Evolutionary conservation across 2,113 vertebrate species (phyloP).

Genomic region (Argyrosomus japonicus): DNA sequence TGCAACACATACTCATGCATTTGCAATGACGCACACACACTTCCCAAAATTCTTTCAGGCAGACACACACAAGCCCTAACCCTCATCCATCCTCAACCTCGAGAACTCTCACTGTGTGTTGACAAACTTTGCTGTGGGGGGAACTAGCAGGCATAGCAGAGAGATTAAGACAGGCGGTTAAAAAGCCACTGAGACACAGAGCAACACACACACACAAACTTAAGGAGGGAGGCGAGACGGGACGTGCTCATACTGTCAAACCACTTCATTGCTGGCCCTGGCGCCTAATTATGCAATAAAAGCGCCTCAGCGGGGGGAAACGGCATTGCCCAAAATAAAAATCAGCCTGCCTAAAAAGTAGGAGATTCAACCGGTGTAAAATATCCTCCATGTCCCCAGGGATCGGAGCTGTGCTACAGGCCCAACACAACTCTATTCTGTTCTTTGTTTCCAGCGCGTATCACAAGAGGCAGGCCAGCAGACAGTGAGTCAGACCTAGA

Average conservation of each 20-base stretch:
- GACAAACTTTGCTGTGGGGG: slow-evolving; percentile 73
- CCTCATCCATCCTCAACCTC: slow-evolving; percentile 59
- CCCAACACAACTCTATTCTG: slow-evolving; percentile 61
- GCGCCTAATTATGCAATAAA: slow-evolving; percentile 81
- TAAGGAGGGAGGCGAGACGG: slow-evolving; percentile 68
- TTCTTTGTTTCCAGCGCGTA: slow-evolving; percentile 56
- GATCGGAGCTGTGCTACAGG: slow-evolving; percentile 60
- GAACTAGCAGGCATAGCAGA: slow-evolving; percentile 65
- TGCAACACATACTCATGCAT: slow-evolving; percentile 46
- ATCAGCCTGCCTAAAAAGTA: slow-evolving; percentile 72
- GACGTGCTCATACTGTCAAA: slow-evolving; percentile 83
- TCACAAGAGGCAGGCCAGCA: slow-evolving; percentile 66
- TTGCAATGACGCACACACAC: slow-evolving; percentile 41
- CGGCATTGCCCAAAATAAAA: slow-evolving; percentile 73
- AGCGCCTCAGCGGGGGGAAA: slow-evolving; percentile 56
- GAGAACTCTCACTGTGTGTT: slow-evolving; percentile 60
- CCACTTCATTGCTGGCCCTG: slow-evolving; percentile 67
- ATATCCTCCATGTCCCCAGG: slow-evolving; percentile 66
- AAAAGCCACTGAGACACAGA: slow-evolving; percentile 64
- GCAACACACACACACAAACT: slow-evolving; percentile 61
- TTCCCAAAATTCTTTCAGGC: slow-evolving; percentile 33
- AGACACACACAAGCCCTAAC: slow-evolving; percentile 37
- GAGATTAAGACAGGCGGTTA: slow-evolving; percentile 73
- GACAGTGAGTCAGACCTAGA: slow-evolving; percentile 73
- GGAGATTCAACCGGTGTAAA: slow-evolving; percentile 74